These are phyloP conservation scores for Merops nubicus DNA, from an alignment of 2,113 vertebrate genomes.

Conservation along the genomic window DNA sequence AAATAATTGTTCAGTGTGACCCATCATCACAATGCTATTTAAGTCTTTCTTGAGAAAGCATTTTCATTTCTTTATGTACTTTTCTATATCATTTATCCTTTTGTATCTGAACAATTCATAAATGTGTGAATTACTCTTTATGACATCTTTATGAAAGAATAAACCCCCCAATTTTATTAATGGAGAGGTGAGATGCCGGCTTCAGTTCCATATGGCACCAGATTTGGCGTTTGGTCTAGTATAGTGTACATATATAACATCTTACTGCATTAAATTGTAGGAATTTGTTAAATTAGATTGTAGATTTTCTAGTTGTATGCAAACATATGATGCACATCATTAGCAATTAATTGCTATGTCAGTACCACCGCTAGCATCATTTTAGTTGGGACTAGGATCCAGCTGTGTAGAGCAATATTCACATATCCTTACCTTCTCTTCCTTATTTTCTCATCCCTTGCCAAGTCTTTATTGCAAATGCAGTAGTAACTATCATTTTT, in stretches of 20 bases:
- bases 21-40: neutral
- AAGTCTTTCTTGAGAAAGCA: neutral
- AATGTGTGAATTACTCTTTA: neutral
- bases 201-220: neutral
- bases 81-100: neutral
- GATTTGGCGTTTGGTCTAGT: neutral
- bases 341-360: neutral
- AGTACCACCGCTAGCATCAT: neutral
- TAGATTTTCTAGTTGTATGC: neutral
- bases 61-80: neutral
- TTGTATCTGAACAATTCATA: neutral
- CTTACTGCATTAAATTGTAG: neutral
- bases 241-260: neutral
- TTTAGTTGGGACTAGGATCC: neutral
- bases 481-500: neutral
- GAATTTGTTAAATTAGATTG: neutral
- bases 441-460: neutral
- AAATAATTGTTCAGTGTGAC: neutral
- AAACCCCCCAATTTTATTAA: neutral
- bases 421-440: neutral
- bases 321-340: neutral
- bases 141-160: neutral
- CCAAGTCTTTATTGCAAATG: neutral
- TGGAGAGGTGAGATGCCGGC: neutral
- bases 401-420: neutral